Evolutionary conservation across 2,797 vertebrate species (phyloP), one percentile per base, ranked within the genome.

Genomic region (Xenentodon cancila): DNA sequence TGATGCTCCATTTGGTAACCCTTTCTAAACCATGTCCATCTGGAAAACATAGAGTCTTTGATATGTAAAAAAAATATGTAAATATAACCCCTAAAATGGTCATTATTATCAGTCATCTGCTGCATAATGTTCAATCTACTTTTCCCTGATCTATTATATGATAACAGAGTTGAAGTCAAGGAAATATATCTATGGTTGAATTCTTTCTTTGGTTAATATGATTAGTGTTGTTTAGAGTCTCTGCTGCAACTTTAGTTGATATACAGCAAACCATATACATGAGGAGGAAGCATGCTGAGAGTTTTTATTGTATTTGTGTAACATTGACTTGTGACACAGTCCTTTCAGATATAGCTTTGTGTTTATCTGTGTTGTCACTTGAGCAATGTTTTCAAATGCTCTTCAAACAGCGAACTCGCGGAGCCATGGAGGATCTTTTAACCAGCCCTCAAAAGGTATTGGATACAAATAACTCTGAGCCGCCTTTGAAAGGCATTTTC

Each of bases 341-440:
- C 47, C 61, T 71, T 53, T 59, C 13, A 17, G 19, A 34, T n/a
- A 19, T 42, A 49, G 44, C 40, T 75, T 43, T 56, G 65, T 73
- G 7, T 60, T 42, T 73, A 49, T 52, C 40, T 13, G 3, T 59
- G 44, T 68, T 57, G 68, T 75, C 73, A 66, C 43, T 56, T 54
- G 52, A 69, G 16, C 17, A 25, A 4, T 64, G 53, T 54, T 69
- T 79, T 64, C 30, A 63, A 70, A 64, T 75, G 59, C 20, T 55
- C 48, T 79, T 73, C 72, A 42, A 73, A 54, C 13, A 57, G 44
- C n/a, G 20, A 61, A 64, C 59, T 81, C 22, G 37, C 72, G 22
- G 59, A 61, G 49, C 56, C 77, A 77, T 87, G 82, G 75, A 82
- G 54, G 82, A 90, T 81, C 64, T 53, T 51, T 68, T 53, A 75